phyloP scores from a whole-genome alignment of 2,113 vertebrate genomes.

The Chlorodrepanis virens region DNA sequence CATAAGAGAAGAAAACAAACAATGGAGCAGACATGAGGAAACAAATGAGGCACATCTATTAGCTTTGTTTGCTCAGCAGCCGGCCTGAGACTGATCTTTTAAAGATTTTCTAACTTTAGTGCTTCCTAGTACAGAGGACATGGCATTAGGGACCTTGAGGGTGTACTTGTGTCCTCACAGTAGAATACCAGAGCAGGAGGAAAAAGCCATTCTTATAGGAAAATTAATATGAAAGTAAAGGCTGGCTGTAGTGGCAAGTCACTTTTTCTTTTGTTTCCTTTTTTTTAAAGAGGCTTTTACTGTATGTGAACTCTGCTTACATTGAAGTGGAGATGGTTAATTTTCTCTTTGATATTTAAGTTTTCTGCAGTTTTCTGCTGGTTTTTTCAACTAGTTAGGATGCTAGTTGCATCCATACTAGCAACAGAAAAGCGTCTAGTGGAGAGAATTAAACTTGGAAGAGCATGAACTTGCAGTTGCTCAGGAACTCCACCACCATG shows the following conservation, averaged over 20 bases:
- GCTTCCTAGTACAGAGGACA: neutral
- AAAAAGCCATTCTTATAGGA: neutral
- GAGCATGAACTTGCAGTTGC: neutral
- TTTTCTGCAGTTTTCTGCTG: neutral
- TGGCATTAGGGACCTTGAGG: neutral
- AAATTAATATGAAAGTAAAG: neutral
- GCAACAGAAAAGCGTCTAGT: neutral
- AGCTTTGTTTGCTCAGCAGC: slow-evolving; percentile 12
- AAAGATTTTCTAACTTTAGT: neutral
- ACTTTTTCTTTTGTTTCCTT: neutral
- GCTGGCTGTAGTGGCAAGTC: neutral
- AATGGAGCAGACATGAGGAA: neutral
- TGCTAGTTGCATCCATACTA: neutral
- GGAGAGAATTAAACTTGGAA: neutral
- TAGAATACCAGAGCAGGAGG: neutral
- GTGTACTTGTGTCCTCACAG: neutral
- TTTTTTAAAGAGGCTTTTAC: neutral
- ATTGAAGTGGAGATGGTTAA: neutral
- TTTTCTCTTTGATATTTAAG: neutral
- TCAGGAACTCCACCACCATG: neutral
- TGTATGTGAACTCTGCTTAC: neutral
- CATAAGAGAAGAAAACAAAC: neutral
- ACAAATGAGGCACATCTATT: neutral
- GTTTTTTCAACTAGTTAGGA: no score
- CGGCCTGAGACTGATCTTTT: neutral